phyloP scores from a whole-genome alignment of 2,888 invertebrate species.

The Synanthedon tipuliformis region DNA sequence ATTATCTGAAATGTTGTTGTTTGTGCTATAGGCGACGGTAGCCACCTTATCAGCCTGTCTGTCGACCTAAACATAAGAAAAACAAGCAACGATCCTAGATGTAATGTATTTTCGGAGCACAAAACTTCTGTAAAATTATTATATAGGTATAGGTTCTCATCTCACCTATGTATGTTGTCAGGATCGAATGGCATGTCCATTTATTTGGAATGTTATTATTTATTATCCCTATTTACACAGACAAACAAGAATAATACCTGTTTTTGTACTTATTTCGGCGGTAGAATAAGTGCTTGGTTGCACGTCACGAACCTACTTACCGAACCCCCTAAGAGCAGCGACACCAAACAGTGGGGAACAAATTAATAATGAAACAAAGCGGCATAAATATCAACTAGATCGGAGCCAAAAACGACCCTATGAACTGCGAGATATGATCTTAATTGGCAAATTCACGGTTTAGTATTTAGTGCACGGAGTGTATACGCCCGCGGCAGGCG shows the following conservation, averaged over 20 bases:
- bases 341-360: slow-evolving; percentile 63
- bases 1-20: no score
- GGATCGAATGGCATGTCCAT: no score
- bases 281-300: slow-evolving; percentile 36
- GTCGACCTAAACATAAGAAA: no score
- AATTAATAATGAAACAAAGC: slow-evolving; percentile 60
- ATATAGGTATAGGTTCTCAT: neutral
- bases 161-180: neutral
- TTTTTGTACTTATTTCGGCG: slow-evolving; percentile 1
- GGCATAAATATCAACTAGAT: slow-evolving; percentile 34
- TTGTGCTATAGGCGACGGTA: no score
- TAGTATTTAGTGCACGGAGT: slow-evolving; percentile 39
- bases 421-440: slow-evolving; percentile 45
- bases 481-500: slow-evolving; percentile 45
- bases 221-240: slow-evolving; percentile 4
- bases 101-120: neutral
- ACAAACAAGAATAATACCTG: slow-evolving; percentile 6
- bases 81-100: no score
- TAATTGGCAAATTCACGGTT: slow-evolving; percentile 43
- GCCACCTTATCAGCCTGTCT: no score
- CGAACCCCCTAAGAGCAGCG: slow-evolving; percentile 52
- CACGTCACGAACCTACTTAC: slow-evolving; percentile 46
- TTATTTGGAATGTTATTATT: no score
- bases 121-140: neutral
- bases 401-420: slow-evolving; percentile 44